A percentile compares a stretch with the other conserved stretches of the same genome.
phyloP scores from a whole-genome alignment of 1,140 invertebrate species.

The Tetramorium alpestre region DNA sequence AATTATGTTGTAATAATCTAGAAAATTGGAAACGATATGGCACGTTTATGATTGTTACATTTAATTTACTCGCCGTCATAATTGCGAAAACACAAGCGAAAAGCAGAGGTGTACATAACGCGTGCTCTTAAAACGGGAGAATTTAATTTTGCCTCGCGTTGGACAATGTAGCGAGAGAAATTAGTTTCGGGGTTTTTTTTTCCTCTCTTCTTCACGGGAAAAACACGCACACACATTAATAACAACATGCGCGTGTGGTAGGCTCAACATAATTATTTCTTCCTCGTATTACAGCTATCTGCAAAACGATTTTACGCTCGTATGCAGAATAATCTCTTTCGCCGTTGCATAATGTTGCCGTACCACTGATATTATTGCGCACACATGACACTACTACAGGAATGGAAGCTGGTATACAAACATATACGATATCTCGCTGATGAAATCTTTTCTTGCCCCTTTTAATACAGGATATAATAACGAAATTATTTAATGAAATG shows the following conservation, averaged over 20 bases:
- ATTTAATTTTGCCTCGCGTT: constrained; percentile 53
- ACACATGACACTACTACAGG: not conserved
- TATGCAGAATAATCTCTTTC: constrained; percentile 40
- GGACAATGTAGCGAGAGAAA: constrained; percentile 52
- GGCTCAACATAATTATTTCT: constrained; percentile 52
- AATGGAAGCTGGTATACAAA: constrained; percentile 6
- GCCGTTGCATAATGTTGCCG: constrained; percentile 37
- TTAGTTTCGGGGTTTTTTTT: constrained; percentile 25
- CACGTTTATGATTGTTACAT: constrained; percentile 44
- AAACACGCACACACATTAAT: constrained; percentile 34
- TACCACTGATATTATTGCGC: constrained; percentile 32
- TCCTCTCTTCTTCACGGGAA: not conserved
- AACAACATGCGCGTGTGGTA: not conserved
- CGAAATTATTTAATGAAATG: not conserved
- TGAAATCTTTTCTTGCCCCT: not conserved
- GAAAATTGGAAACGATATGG: constrained; percentile 18
- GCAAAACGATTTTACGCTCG: constrained; percentile 40
- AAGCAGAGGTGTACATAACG: constrained; percentile 34
- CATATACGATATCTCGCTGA: not conserved
- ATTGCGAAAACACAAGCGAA: constrained; percentile 31
- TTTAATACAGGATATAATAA: not conserved
- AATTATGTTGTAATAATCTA: not conserved
- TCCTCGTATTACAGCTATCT: constrained; percentile 36
- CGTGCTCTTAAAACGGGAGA: constrained; percentile 48
- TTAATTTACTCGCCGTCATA: constrained; percentile 45